Conservation (phyloP, 2,888 invertebrate species). For the Drosophila anomalata region DNA sequence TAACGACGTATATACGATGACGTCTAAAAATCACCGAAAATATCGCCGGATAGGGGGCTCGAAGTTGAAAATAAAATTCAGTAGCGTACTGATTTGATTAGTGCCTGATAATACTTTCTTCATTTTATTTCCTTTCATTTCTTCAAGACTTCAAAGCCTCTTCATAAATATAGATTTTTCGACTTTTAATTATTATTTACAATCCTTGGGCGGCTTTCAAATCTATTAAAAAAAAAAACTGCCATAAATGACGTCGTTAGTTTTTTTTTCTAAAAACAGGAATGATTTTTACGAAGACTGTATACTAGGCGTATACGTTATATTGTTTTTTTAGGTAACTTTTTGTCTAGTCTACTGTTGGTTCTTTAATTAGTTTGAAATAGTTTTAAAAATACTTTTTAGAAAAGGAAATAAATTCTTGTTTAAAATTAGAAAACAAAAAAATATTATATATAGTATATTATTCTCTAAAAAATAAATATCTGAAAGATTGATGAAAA, state of each 20-base stretch:
- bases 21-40: constrained; percentile 1
- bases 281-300: too few species aligned
- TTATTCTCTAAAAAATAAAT: too few species aligned
- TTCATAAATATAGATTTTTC: constrained; percentile 18
- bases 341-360: neutral
- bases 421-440: too few species aligned
- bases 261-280: neutral
- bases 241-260: neutral
- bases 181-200: constrained; percentile 29
- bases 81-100: constrained; percentile 28
- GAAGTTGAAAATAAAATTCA: constrained; percentile 29
- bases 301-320: constrained; percentile 6
- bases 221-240: too few species aligned
- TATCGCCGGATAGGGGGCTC: constrained; percentile 1
- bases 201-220: constrained; percentile 14
- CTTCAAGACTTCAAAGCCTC: neutral
- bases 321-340: neutral
- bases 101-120: constrained; percentile 17
- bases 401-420: too few species aligned
- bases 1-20: constrained; percentile 2
- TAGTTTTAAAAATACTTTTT: too few species aligned
- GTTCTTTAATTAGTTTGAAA: too few species aligned
- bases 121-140: neutral
- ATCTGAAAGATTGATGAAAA: too few species aligned
- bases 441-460: too few species aligned